phyloP scores from a whole-genome alignment of 2,888 invertebrate species.

The Biston stratarius region DNA sequence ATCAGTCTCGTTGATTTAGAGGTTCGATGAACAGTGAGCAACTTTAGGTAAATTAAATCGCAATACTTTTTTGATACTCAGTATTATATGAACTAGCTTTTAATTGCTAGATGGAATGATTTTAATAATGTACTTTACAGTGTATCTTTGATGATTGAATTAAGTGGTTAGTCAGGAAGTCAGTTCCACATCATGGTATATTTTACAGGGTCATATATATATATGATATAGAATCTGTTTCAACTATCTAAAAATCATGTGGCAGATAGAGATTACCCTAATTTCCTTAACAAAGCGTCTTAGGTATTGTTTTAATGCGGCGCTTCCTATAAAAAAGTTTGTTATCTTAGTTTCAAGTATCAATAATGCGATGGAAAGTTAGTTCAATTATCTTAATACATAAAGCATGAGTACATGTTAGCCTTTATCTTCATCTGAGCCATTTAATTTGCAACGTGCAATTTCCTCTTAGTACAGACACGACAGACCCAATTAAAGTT shows the following conservation, averaged over 20 bases:
- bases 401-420: not conserved
- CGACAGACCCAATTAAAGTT: constrained; percentile 67
- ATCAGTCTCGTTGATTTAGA: constrained; percentile 2
- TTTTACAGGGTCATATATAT: no score
- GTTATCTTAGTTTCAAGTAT: no score
- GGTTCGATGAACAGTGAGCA: constrained; percentile 5
- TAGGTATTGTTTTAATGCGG: no score
- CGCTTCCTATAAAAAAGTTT: no score
- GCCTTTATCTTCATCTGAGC: constrained; percentile 9
- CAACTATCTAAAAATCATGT: no score
- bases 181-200: no score
- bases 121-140: not conserved
- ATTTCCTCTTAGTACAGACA: constrained; percentile 42
- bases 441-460: constrained; percentile 40
- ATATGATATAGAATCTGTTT: no score
- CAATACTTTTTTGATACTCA: constrained; percentile 1
- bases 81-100: not conserved
- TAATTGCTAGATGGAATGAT: not conserved
- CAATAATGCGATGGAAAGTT: no score
- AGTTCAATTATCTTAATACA: no score
- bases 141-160: not conserved
- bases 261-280: no score
- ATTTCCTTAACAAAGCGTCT: no score
- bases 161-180: not conserved
- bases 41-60: constrained; percentile 4